Evolutionary conservation across 35 echinoderm and acorn worm genomes (phyloP), one percentile per base, ranked within the genome.

Genomic region (Lytechinus pictus): DNA sequence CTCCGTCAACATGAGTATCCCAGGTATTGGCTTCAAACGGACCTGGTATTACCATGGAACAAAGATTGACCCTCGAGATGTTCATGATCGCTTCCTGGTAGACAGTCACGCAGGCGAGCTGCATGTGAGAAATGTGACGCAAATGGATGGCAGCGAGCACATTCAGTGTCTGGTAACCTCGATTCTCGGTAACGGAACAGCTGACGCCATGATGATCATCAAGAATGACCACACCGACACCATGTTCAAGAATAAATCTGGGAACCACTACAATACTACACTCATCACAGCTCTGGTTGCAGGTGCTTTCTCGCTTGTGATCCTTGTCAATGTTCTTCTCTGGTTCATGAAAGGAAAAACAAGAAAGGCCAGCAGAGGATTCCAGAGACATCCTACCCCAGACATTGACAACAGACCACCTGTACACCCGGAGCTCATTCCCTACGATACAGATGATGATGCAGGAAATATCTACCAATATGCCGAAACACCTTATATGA

Each of bases 301-400:
- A 14, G 92, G 92, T 28, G 92, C 92, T 4, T 93, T 93, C 55
- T 55, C 53, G 12, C 92, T 93, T 14, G 92, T 93, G 92, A 93
- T 93, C 53, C 92, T 93, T 57, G 53, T 93, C 54, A 93, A 93
- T 57, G 92, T 93, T 10, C 92, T 93, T 9, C 54, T 93, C 4
- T 93, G 92, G 92, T 93, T 93, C 92, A 93, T 93, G 92, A 93
- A 93, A 55, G 92, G 92, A 33, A 93, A 93, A 57, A 16, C 53
- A 14, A 93, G 27, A 27, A 54, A 93, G 53, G 11, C 52, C 27
- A 54, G 57, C 54, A n/a, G 27, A 11, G 27, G 54, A 54, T 54
- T 57, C 27, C 92, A 57, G 28, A 54, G 92, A 54, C 92, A 93
- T 57, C 52, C 92, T 10, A 9, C 27, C 12, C 52, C 92, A 10